Evolutionary conservation across 2,113 vertebrate species (phyloP).

Genomic region (Hypomesus transpacificus): DNA sequence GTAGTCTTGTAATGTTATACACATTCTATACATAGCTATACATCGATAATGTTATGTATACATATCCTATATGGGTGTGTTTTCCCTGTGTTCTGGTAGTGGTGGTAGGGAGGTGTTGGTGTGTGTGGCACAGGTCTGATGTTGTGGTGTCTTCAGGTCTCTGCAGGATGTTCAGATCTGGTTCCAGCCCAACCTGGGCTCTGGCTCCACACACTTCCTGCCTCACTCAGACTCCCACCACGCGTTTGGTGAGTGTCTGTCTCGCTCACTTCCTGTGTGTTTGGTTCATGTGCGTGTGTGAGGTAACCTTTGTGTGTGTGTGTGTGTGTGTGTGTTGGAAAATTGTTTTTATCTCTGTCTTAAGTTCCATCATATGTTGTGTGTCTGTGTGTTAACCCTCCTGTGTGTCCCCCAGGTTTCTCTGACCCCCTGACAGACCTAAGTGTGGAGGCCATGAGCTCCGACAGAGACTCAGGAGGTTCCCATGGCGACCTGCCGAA

Average conservation of each 20-base stretch:
- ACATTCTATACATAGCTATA: not conserved
- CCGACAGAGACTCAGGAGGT: conserved; percentile 79
- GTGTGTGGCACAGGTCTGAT: not conserved
- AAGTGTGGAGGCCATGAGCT: conserved; percentile 72
- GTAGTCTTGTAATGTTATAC: no score
- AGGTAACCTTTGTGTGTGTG: no score
- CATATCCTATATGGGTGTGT: not conserved
- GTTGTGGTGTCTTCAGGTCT: conserved; percentile 68
- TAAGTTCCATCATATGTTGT: no score
- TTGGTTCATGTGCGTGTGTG: not conserved
- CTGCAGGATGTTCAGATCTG: conserved; percentile 97
- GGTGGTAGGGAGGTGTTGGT: not conserved
- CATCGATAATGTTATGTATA: not conserved
- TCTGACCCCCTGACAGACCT: conserved; percentile 82
- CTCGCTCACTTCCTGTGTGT: no score
- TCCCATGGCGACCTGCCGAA: conserved; percentile 86
- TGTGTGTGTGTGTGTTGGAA: no score
- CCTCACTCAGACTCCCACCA: conserved; percentile 77
- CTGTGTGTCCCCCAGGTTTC: conserved; percentile 70
- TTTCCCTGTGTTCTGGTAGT: not conserved
- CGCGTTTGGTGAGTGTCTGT: conserved; percentile 77
- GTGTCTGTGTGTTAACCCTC: not conserved
- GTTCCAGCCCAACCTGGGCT: conserved; percentile 85
- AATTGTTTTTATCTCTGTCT: no score
- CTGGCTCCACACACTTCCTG: conserved; percentile 69